Evolutionary conservation across 2,888 invertebrate genomes (phyloP).

Genomic region (Ormyrus labotus): DNA sequence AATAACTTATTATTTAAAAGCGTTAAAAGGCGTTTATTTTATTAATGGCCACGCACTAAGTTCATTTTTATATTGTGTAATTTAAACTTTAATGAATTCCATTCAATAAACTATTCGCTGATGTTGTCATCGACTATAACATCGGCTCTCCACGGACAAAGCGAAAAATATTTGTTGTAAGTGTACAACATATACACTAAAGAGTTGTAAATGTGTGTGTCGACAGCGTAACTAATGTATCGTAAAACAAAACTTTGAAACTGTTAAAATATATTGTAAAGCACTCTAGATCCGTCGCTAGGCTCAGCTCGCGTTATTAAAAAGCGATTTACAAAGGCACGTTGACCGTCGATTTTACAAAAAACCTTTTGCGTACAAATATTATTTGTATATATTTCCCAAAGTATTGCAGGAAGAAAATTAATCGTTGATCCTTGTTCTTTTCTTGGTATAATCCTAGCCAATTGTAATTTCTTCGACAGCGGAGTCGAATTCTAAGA

Average conservation of each 20-base stretch:
- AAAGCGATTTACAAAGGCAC: constrained; percentile 26
- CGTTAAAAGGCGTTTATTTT: constrained; percentile 9
- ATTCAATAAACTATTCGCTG: neutral
- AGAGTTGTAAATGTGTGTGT: neutral
- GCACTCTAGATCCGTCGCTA: constrained; percentile 32
- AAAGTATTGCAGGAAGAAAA: constrained; percentile 41
- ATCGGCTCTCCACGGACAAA: constrained; percentile 24
- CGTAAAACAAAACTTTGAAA: constrained; percentile 31
- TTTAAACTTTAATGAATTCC: constrained; percentile 36
- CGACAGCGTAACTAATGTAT: constrained; percentile 14
- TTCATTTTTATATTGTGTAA: constrained; percentile 12
- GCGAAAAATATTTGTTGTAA: constrained; percentile 19
- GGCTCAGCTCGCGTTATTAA: constrained; percentile 21
- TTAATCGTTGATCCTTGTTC: constrained; percentile 34
- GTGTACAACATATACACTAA: neutral
- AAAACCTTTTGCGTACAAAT: constrained; percentile 46
- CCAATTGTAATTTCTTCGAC: constrained; percentile 30
- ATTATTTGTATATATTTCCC: no score
- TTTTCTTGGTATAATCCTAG: constrained; percentile 42
- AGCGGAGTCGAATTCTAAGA: constrained; percentile 22
- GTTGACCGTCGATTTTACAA: constrained; percentile 44
- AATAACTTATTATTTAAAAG: constrained; percentile 25
- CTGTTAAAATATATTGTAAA: constrained; percentile 13
- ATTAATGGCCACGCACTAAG: neutral
- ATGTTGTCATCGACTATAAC: constrained; percentile 5